A percentile compares a stretch with the other conserved stretches of the same genome.
Conservation (phyloP, 2,888 invertebrate genomes). For the Athetis lepigone region DNA sequence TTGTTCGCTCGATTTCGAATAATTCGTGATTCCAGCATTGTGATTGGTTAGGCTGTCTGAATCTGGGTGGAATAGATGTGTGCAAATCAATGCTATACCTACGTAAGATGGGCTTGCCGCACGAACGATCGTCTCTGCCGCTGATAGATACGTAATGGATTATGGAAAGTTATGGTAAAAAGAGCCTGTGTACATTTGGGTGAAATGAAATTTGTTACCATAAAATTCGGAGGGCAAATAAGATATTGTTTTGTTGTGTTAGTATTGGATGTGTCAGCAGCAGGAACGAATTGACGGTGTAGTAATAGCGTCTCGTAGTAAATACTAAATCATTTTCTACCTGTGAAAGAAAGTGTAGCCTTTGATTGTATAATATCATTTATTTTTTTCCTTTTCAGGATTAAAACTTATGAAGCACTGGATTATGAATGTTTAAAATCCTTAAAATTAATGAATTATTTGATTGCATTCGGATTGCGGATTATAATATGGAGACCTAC, state of each 20-base stretch:
- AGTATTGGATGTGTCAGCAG: background rate
- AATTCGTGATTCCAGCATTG: slow-evolving; percentile 44
- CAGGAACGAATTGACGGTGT: background rate
- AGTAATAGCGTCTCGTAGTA: background rate
- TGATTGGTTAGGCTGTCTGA: slow-evolving; percentile 47
- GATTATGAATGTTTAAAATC: background rate
- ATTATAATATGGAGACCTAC: too few relatives aligned
- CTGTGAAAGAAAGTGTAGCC: too few relatives aligned
- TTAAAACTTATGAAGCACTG: background rate
- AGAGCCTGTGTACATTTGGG: slow-evolving; percentile 45
- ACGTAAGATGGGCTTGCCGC: slow-evolving; percentile 40
- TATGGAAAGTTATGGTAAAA: slow-evolving; percentile 61
- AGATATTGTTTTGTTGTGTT: slow-evolving; percentile 20
- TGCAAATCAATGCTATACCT: slow-evolving; percentile 54
- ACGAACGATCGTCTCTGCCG: slow-evolving; percentile 45
- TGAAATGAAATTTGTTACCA: slow-evolving; percentile 50
- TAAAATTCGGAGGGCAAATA: slow-evolving; percentile 29
- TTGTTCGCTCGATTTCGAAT: slow-evolving; percentile 48
- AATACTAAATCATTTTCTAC: too few relatives aligned
- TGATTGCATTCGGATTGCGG: too few relatives aligned
- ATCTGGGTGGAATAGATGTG: slow-evolving; percentile 42
- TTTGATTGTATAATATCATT: too few relatives aligned
- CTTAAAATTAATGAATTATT: too few relatives aligned
- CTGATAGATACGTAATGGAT: slow-evolving; percentile 61
- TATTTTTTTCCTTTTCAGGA: too few relatives aligned